Percentiles rank a stretch among this genome's conserved stretches.
phyloP scores from a whole-genome alignment of 1,140 invertebrate species.

The Zophobas atratus region DNA sequence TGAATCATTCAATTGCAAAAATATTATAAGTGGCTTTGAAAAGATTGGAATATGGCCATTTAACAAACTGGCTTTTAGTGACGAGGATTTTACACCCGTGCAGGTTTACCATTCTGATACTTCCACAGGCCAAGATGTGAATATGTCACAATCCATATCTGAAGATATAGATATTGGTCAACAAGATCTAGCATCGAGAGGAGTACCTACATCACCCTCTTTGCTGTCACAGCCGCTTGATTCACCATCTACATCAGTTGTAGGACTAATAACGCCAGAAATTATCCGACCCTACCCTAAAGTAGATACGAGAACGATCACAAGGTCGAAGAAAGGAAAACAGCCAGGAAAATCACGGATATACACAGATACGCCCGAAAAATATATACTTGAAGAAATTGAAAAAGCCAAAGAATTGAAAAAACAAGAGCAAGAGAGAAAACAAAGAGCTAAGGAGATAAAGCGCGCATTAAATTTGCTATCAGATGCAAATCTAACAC shows the following conservation, averaged over 20 bases:
- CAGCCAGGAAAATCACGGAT: conserved; percentile 52
- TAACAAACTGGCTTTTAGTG: conserved; percentile 40
- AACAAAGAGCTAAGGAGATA: too few relatives aligned
- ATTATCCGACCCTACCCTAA: conserved; percentile 8
- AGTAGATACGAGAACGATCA: conserved; percentile 16
- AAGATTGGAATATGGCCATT: conserved; percentile 53
- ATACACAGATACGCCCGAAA: conserved; percentile 53
- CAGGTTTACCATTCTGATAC: conserved; percentile 39
- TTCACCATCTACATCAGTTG: conserved; percentile 2
- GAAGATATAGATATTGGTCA: not conserved
- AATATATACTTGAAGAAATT: conserved; percentile 50
- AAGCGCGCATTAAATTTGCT: too few relatives aligned
- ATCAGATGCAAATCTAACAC: too few relatives aligned
- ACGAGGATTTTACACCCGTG: conserved; percentile 51
- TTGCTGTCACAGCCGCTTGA: too few relatives aligned
- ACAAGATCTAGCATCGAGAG: too few relatives aligned
- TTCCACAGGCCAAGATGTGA: not conserved
- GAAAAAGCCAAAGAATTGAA: too few relatives aligned
- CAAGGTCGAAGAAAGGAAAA: conserved; percentile 27
- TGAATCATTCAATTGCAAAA: conserved; percentile 53
- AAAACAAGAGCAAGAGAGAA: too few relatives aligned
- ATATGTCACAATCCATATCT: not conserved
- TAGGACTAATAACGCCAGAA: conserved; percentile 10
- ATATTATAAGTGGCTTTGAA: conserved; percentile 54
- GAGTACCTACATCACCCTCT: too few relatives aligned